Percentiles rank a stretch among this genome's conserved stretches.
These are phyloP conservation scores for Meteorus colon DNA, from an alignment of 2,888 invertebrate genomes.

Conservation along the genomic window DNA sequence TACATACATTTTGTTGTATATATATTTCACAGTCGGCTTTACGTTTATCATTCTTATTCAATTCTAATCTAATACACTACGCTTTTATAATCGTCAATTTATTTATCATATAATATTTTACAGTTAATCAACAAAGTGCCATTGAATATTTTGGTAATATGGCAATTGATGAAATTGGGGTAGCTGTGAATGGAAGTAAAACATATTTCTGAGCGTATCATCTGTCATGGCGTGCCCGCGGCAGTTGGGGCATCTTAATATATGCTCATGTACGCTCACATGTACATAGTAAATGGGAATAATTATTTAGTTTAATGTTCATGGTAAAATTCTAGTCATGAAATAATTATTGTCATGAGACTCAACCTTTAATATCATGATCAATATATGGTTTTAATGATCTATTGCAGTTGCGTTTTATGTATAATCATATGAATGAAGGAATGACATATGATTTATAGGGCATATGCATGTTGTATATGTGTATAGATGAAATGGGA, in stretches of 20 bases:
- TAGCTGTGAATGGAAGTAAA: conserved; percentile 42
- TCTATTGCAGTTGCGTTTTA: conserved; percentile 12
- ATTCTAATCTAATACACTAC: neutral
- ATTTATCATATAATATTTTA: neutral
- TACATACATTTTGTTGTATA: conserved; percentile 23
- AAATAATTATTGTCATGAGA: neutral
- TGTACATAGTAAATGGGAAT: neutral
- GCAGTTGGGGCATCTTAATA: conserved; percentile 33
- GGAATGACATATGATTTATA: conserved; percentile 45
- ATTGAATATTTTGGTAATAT: neutral
- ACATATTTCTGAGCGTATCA: conserved; percentile 61
- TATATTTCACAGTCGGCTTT: conserved; percentile 23
- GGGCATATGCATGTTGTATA: conserved; percentile 21
- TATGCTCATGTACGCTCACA: neutral
- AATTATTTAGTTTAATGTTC: neutral
- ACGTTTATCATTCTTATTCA: conserved; percentile 15
- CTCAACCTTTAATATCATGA: neutral
- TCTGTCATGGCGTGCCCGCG: conserved; percentile 68
- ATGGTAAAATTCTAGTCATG: no score
- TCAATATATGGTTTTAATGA: neutral
- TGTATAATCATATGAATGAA: neutral
- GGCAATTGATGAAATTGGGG: conserved; percentile 53
- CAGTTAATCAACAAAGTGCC: neutral
- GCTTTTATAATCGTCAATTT: neutral
- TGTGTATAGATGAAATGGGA: conserved; percentile 23